Percentiles rank a stretch among this genome's conserved stretches.
These are phyloP conservation scores for Lasioglossum zephyrum DNA, from an alignment of 2,888 invertebrate genomes.

Conservation along the genomic window DNA sequence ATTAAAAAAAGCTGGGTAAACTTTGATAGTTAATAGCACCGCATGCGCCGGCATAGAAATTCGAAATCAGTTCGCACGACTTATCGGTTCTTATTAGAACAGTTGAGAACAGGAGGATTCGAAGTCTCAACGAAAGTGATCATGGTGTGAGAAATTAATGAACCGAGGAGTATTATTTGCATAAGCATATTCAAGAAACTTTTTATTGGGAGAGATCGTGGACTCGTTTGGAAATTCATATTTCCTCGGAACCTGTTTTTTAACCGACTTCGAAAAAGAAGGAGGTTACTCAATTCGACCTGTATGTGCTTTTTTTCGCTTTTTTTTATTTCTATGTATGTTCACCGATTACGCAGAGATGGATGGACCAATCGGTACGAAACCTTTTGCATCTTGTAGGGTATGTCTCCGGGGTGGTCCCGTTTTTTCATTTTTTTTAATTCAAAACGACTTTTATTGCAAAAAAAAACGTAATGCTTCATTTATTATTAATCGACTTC, in stretches of 20 bases:
- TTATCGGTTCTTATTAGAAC: slow-evolving; percentile 1
- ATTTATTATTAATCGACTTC: too few species aligned
- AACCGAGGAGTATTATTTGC: neutral
- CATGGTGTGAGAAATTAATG: neutral
- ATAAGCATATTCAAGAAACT: neutral
- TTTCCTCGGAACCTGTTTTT: neutral
- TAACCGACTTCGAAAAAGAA: too few species aligned
- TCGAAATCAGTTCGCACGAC: neutral
- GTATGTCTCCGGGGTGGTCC: too few species aligned
- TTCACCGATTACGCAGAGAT: too few species aligned
- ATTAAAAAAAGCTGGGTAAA: neutral
- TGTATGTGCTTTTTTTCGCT: too few species aligned
- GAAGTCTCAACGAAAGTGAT: neutral
- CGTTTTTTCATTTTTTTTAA: too few species aligned
- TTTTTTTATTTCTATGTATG: too few species aligned
- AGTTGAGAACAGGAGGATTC: neutral
- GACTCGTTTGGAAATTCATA: neutral
- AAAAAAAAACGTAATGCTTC: too few species aligned
- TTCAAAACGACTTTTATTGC: too few species aligned
- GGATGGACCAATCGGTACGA: too few species aligned
- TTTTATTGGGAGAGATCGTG: neutral
- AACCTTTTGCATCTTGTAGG: too few species aligned
- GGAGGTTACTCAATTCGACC: too few species aligned
- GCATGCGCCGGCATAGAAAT: neutral
- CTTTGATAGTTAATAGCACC: neutral